Conservation (phyloP, 2,113 vertebrate genomes). For the Pomatorhinus ruficollis region DNA sequence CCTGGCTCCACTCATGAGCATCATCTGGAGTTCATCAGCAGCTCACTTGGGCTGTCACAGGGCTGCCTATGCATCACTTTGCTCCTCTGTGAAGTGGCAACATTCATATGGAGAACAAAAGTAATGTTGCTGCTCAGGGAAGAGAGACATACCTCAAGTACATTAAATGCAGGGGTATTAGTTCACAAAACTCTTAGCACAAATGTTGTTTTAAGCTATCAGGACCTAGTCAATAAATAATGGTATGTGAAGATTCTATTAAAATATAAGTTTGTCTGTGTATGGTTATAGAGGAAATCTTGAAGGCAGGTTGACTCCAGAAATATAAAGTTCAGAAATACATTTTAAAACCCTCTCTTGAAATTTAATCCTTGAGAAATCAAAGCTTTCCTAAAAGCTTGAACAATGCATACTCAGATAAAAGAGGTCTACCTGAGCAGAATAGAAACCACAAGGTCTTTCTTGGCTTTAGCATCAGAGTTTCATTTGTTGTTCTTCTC, state of each 20-base stretch:
- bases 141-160: fast-evolving
- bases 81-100: neutral
- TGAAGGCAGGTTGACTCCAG: neutral
- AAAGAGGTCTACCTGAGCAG: neutral
- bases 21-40: neutral
- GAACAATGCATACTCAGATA: neutral
- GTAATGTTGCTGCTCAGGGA: neutral
- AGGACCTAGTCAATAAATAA: neutral
- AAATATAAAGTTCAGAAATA: neutral
- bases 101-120: neutral
- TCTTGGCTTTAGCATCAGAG: neutral
- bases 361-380: neutral
- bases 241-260: neutral
- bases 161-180: neutral
- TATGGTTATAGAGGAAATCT: neutral
- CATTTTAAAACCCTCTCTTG: neutral
- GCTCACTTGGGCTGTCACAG: fast-evolving
- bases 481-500: neutral
- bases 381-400: neutral
- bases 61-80: neutral
- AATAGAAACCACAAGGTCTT: neutral
- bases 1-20: fast-evolving
- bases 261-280: neutral
- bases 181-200: neutral
- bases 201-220: neutral